Evolutionary conservation across 2,888 invertebrate species (phyloP).

Genomic region (Cryptocheilus praepositus): DNA sequence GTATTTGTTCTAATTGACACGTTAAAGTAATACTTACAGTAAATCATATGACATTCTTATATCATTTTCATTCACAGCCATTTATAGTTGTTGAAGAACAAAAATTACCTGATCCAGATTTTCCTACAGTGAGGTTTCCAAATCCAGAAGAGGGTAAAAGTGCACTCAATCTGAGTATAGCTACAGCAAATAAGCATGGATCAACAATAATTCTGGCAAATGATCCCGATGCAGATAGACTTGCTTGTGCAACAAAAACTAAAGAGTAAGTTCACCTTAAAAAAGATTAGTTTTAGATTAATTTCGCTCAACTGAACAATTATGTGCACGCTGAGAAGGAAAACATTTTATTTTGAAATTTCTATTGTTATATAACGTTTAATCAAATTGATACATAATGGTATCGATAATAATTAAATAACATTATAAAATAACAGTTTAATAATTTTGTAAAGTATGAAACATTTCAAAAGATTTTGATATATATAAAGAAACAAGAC

Average conservation of each 20-base stretch:
- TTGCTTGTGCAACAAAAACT: slow-evolving; percentile 91
- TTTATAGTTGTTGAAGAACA: slow-evolving; percentile 84
- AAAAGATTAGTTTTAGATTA: too few species aligned
- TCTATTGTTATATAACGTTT: too few species aligned
- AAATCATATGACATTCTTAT: neutral
- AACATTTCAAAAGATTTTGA: neutral
- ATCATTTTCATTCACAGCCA: slow-evolving; percentile 70
- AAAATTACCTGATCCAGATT: slow-evolving; percentile 94
- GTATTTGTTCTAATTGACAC: slow-evolving; percentile 10
- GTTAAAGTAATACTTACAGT: neutral
- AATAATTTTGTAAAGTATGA: neutral
- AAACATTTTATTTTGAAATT: too few species aligned
- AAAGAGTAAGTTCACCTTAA: slow-evolving; percentile 76
- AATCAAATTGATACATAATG: too few species aligned
- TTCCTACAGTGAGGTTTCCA: slow-evolving; percentile 97
- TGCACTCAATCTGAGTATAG: slow-evolving; percentile 85
- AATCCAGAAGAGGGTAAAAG: slow-evolving; percentile 98
- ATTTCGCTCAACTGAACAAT: too few species aligned
- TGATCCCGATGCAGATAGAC: slow-evolving; percentile 98
- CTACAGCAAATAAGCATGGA: slow-evolving; percentile 83
- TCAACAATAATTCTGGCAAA: slow-evolving; percentile 92
- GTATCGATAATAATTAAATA: too few species aligned
- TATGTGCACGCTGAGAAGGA: too few species aligned
- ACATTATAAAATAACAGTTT: too few species aligned
- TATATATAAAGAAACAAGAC: neutral